Evolutionary conservation across 2,797 vertebrate species (phyloP).

Genomic region (Rhyacichthys aspro): DNA sequence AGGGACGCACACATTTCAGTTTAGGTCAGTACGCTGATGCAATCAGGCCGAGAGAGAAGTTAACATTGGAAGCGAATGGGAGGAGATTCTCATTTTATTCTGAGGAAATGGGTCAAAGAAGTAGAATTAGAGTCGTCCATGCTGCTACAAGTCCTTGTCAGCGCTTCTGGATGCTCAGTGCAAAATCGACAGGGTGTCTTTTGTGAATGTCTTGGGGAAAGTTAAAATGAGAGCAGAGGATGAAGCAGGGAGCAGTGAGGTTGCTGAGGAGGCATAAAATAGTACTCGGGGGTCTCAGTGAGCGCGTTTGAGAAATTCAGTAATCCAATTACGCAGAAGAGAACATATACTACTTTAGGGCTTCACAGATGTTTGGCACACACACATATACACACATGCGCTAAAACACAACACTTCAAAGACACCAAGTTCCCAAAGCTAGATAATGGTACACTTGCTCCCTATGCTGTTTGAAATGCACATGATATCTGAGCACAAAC

Average conservation of each 20-base stretch:
- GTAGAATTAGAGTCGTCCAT: slow-evolving; percentile 58
- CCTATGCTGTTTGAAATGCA: slow-evolving; percentile 57
- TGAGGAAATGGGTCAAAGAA: slow-evolving; percentile 65
- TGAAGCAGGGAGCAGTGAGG: slow-evolving; percentile 51
- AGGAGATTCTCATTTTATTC: slow-evolving; percentile 32
- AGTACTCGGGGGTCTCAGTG: slow-evolving; percentile 59
- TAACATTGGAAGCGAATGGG: slow-evolving; percentile 20
- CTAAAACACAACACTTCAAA: slow-evolving; percentile 62
- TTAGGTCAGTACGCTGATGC: slow-evolving; percentile 37
- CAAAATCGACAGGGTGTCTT: slow-evolving; percentile 62
- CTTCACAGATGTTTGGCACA: slow-evolving; percentile 52
- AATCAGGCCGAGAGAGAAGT: slow-evolving; percentile 31
- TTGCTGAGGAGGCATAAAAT: slow-evolving; percentile 76
- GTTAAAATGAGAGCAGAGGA: slow-evolving; percentile 62
- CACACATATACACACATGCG: slow-evolving; percentile 20
- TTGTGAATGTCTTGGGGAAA: slow-evolving; percentile 70
- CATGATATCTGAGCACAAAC: slow-evolving; percentile 33
- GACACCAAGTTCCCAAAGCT: slow-evolving; percentile 44
- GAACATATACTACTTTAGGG: slow-evolving; percentile 74
- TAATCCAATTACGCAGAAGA: slow-evolving; percentile 74
- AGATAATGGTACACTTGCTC: slow-evolving; percentile 45
- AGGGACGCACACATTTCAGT: slow-evolving; percentile 13
- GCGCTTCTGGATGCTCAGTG: slow-evolving; percentile 57
- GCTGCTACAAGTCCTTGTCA: slow-evolving; percentile 52
- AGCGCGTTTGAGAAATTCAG: slow-evolving; percentile 69